Percentiles rank a stretch among this genome's conserved stretches.
Evolutionary conservation across 2,113 vertebrate species (phyloP).

Genomic region (Tragulus kanchil): DNA sequence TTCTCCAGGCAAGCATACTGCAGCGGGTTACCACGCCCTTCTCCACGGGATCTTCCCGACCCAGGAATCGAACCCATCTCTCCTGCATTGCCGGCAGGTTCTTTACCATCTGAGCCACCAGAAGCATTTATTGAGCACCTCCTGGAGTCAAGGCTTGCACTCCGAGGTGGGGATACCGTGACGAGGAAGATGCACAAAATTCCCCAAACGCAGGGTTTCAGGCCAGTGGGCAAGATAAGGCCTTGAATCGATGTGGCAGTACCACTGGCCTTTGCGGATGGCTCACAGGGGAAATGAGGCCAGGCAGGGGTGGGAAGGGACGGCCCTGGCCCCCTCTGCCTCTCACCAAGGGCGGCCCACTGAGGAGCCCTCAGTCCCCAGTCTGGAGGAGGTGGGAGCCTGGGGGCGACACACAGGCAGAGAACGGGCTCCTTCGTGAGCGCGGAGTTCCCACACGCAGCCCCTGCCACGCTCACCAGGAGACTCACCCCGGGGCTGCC

Average conservation of each 20-base stretch:
- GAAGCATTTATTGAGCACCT: not conserved
- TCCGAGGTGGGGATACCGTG: not conserved
- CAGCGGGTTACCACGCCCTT: too few species aligned
- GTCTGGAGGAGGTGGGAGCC: not conserved
- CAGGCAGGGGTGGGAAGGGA: not conserved
- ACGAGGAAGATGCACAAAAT: not conserved
- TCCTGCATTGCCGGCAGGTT: too few species aligned
- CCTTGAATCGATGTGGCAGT: not conserved
- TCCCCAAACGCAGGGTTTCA: not conserved
- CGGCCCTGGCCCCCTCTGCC: too few species aligned
- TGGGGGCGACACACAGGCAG: not conserved
- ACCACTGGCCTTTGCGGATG: not conserved
- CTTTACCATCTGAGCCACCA: too few species aligned
- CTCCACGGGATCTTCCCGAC: too few species aligned
- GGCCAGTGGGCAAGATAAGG: not conserved
- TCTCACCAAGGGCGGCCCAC: not conserved
- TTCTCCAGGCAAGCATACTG: too few species aligned
- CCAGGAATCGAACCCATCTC: too few species aligned
- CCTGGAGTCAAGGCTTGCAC: not conserved
- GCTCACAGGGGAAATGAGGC: not conserved
- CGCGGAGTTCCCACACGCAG: not conserved
- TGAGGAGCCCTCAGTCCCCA: not conserved
- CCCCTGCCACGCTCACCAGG: not conserved
- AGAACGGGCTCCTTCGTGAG: not conserved
- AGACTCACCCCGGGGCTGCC: not conserved